phyloP scores from a whole-genome alignment of 2,888 invertebrate genomes.

The Hyalella azteca region DNA sequence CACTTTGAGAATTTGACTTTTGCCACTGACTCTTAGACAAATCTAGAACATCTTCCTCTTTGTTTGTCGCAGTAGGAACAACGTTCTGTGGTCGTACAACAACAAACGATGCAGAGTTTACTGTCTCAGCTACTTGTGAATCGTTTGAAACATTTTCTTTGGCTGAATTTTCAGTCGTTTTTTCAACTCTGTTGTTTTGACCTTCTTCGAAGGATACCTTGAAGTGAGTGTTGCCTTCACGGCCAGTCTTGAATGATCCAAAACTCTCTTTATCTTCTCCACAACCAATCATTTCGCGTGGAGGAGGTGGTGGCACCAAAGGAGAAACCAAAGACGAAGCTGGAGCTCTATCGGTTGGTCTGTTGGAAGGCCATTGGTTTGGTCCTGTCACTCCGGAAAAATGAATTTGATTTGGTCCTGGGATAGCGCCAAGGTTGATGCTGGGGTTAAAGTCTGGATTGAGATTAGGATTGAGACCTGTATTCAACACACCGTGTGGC shows the following conservation, averaged over 20 bases:
- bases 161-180: background rate
- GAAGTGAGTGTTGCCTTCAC: constrained; percentile 13
- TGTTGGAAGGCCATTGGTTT: background rate
- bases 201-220: constrained; percentile 16
- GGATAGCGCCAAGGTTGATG: too few relatives aligned
- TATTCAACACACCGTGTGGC: background rate
- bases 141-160: background rate
- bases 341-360: constrained; percentile 14
- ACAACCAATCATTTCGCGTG: background rate
- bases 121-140: background rate
- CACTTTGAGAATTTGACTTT: background rate
- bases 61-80: background rate
- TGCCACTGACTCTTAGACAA: constrained; percentile 19
- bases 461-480: background rate
- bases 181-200: background rate
- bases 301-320: background rate
- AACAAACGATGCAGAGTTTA: background rate
- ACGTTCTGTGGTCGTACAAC: background rate
- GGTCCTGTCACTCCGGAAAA: background rate
- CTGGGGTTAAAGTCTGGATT: background rate
- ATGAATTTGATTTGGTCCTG: too few relatives aligned
- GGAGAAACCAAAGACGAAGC: background rate
- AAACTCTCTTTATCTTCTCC: background rate
- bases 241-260: background rate
- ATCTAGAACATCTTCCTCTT: background rate